These are phyloP conservation scores for Nematopogon swammerdamellus DNA, from an alignment of 2,888 invertebrate genomes.

Conservation along the genomic window DNA sequence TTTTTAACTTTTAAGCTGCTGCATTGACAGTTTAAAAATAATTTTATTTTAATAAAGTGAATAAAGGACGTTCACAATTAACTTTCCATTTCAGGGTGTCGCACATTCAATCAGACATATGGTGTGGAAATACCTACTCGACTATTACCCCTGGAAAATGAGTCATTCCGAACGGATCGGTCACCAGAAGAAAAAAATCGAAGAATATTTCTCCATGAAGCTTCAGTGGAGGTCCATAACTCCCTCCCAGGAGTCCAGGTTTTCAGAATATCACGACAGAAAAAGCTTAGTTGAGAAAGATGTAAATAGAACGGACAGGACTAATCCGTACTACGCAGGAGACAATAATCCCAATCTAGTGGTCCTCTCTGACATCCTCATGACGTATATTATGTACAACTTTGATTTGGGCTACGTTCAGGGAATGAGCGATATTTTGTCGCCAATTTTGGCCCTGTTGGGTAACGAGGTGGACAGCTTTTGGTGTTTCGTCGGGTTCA, in stretches of 20 bases:
- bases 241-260: constrained; percentile 81
- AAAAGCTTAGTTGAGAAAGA: constrained; percentile 97
- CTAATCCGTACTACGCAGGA: constrained; percentile 88
- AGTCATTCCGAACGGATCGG: constrained; percentile 68
- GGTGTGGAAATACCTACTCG: constrained; percentile 94
- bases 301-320: constrained; percentile 92
- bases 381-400: constrained; percentile 99
- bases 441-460: constrained; percentile 86
- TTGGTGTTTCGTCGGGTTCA: constrained; percentile 98
- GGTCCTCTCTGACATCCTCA: constrained; percentile 84
- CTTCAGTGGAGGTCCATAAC: constrained; percentile 93
- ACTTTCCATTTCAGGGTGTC: no score
- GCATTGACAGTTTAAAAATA: no score
- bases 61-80: no score
- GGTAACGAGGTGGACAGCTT: constrained; percentile 95
- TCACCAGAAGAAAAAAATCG: constrained; percentile 67
- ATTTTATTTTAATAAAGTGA: no score
- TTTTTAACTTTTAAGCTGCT: no score
- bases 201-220: constrained; percentile 94
- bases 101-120: constrained; percentile 70
- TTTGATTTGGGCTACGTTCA: constrained; percentile 95
- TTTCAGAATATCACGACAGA: constrained; percentile 83
- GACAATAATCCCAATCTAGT: constrained; percentile 87
- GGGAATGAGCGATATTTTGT: constrained; percentile 97
- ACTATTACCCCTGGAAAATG: constrained; percentile 83